phyloP scores from a whole-genome alignment of 2,888 invertebrate species.

The Leucophora obtusa region DNA sequence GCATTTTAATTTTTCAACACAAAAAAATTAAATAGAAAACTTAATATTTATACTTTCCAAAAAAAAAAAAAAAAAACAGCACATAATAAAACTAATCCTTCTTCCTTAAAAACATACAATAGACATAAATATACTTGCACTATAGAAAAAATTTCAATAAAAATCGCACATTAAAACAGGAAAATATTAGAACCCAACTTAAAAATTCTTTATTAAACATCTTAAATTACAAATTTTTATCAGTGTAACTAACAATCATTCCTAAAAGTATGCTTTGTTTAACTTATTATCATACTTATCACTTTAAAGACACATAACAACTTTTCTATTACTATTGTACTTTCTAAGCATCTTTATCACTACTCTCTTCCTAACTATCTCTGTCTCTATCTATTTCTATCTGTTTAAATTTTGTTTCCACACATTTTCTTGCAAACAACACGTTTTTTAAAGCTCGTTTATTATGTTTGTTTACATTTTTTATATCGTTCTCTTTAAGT shows the following conservation, averaged over 20 bases:
- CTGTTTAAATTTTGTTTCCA: constrained; percentile 2
- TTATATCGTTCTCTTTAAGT: not conserved
- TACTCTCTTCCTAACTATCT: constrained; percentile 14
- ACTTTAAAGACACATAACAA: not conserved
- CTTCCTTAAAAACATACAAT: not conserved
- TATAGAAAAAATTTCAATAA: not conserved
- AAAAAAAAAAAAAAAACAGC: not conserved
- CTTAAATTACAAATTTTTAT: not conserved
- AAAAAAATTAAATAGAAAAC: not conserved
- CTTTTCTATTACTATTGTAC: not conserved
- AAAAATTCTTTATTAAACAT: not conserved
- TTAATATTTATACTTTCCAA: not conserved
- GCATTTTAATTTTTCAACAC: constrained; percentile 21
- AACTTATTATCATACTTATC: constrained; percentile 20
- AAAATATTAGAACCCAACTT: not conserved
- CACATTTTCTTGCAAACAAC: constrained; percentile 11
- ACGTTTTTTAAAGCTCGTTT: constrained; percentile 24
- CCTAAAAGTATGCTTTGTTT: constrained; percentile 35
- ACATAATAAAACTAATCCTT: not conserved
- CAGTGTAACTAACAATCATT: constrained; percentile 29
- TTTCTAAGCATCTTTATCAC: not conserved
- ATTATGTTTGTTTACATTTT: constrained; percentile 26
- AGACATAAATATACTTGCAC: not conserved
- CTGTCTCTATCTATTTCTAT: constrained; percentile 22
- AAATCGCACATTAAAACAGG: not conserved